Evolutionary conservation across 2,888 invertebrate species (phyloP).

Genomic region (Athalia circularis): DNA sequence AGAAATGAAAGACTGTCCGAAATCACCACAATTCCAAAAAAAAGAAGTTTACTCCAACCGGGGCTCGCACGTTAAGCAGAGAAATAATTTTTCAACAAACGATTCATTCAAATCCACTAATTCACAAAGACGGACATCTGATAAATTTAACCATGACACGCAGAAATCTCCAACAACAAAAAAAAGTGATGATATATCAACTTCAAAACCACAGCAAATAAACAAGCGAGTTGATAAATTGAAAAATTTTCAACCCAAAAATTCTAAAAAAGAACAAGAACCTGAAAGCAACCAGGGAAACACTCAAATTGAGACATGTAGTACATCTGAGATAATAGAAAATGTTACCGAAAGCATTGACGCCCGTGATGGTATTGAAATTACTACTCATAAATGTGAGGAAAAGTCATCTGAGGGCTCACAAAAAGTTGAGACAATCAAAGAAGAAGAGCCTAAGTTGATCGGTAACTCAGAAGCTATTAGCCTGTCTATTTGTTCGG

Average conservation of each 20-base stretch:
- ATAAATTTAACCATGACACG: slow-evolving; percentile 22
- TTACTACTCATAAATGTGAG: slow-evolving; percentile 35
- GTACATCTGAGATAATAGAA: slow-evolving; percentile 8
- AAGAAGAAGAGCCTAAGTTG: neutral
- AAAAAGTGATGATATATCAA: slow-evolving; percentile 46
- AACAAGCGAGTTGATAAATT: slow-evolving; percentile 40
- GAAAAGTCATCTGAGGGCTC: neutral
- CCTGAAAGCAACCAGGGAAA: neutral
- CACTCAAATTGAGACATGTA: neutral
- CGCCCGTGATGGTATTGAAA: slow-evolving; percentile 41
- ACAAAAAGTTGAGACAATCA: neutral
- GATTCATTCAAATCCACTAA: slow-evolving; percentile 24
- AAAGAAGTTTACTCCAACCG: slow-evolving; percentile 15
- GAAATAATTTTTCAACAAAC: neutral
- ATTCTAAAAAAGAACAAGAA: neutral
- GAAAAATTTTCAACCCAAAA: neutral
- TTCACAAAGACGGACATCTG: slow-evolving; percentile 14
- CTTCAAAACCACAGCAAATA: slow-evolving; percentile 24
- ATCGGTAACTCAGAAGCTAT: neutral
- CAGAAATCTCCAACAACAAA: slow-evolving; percentile 15
- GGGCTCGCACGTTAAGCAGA: slow-evolving; percentile 16
- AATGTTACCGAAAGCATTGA: slow-evolving; percentile 47
- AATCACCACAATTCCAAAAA: slow-evolving; percentile 51
- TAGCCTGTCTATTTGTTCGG: neutral
- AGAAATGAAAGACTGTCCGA: slow-evolving; percentile 54